Evolutionary conservation across 2,797 vertebrate species (phyloP), one percentile per base, ranked within the genome.

Genomic region (Avahi laniger): DNA sequence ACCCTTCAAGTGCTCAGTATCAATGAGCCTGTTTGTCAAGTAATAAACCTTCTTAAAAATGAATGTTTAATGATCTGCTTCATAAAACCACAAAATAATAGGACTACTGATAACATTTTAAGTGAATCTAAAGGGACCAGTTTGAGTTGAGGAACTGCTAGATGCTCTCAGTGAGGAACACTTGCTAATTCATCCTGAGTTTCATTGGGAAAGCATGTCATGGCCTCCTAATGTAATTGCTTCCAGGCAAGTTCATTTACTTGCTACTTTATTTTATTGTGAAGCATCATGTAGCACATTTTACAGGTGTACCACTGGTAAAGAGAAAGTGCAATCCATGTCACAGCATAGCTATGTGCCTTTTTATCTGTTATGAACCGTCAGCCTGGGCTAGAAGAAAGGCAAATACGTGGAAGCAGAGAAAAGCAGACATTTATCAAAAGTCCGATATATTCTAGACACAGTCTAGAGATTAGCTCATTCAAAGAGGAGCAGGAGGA

Each of bases 81-180:
- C 20, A 76, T 84, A 69, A 92, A 92, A 80, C 48, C 84, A 52
- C 30, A 75, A 69, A 75, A 43, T 65, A 81, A 46, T 63, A 43
- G 30, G 22, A 94, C 24, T 52, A 73, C 48, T 61, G 70, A 48
- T 48, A 84, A 14, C 52, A 73, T 87, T 83, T 75, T 73, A 61
- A 89, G 76, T 69, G n/a, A 94, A 63, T 96, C 79, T 73, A 50
- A 75, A 91, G 38, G 75, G 46, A 95, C 50, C 48, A 18, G 24
- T 93, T 82, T 90, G 65, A 92, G 28, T 70, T 38, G n/a, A 92
- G 43, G n/a, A n/a, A 76, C 65, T 30, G 9, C 20, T 35, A 43
- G 90, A 30, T 5, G 1, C n/a, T 88, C n/a, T 73, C 70, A 48
- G 30, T 43, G 46, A 43, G 35, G 30, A 48, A 61, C 12, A 48